These are phyloP conservation scores for Eubucco bourcierii DNA, from an alignment of 2,113 vertebrate genomes.

Conservation along the genomic window DNA sequence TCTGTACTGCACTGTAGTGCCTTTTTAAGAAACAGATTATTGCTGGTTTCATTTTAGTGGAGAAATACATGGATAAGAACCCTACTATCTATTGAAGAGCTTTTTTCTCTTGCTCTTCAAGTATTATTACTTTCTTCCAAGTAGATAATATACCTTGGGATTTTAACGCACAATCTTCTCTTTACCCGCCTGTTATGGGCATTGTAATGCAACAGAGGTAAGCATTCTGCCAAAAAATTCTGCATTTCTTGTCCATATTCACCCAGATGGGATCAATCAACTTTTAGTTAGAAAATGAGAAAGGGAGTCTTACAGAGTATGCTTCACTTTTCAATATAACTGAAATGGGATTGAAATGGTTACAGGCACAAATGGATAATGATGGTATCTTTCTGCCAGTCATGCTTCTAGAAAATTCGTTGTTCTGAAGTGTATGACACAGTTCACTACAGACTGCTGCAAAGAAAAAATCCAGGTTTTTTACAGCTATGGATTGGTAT, in stretches of 20 bases:
- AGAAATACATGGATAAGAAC: not conserved
- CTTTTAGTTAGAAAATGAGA: not conserved
- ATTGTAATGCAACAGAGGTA: not conserved
- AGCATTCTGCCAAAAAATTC: not conserved
- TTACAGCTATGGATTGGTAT: not conserved
- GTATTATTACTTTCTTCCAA: not conserved
- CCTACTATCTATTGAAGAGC: not conserved
- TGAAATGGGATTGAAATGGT: not conserved
- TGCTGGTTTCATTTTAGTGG: not conserved
- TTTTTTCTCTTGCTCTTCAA: not conserved
- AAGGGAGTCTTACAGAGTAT: not conserved
- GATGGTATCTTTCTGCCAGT: not conserved
- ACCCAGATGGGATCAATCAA: not conserved
- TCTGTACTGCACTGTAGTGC: not conserved
- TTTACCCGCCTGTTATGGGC: not conserved
- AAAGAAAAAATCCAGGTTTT: not conserved
- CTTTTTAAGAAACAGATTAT: not conserved
- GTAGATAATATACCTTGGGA: not conserved
- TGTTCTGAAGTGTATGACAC: not conserved
- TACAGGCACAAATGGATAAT: not conserved
- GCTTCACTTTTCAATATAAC: not conserved
- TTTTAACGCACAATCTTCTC: not conserved
- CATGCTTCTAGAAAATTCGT: not conserved
- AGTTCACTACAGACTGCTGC: not conserved
- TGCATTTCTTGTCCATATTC: not conserved